These are phyloP conservation scores for Phenganax marumi DNA, from an alignment of 92 coral and sea anemone genomes.

Conservation along the genomic window DNA sequence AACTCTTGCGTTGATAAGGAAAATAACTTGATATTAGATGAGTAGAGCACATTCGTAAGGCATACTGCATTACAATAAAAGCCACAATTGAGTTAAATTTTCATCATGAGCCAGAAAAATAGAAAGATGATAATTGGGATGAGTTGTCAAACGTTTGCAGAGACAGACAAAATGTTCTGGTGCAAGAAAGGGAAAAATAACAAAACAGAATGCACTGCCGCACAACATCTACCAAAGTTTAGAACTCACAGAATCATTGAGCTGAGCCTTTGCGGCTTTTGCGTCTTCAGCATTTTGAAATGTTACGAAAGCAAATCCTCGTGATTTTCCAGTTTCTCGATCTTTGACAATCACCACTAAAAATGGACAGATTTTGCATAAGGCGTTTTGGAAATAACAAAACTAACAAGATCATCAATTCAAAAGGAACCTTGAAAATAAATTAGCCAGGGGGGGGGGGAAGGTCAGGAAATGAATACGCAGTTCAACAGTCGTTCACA, in stretches of 20 bases:
- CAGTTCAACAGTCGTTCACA: too few relatives aligned
- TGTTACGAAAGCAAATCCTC: constrained; percentile 57
- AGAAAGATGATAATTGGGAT: too few relatives aligned
- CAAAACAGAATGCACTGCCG: background rate
- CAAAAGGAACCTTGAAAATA: too few relatives aligned
- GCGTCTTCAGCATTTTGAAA: constrained; percentile 42
- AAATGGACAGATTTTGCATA: background rate
- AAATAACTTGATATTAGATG: too few relatives aligned
- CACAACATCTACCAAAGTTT: background rate
- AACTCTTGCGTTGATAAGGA: too few relatives aligned
- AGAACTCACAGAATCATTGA: constrained; percentile 40
- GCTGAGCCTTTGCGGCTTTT: constrained; percentile 14
- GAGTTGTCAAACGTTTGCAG: background rate
- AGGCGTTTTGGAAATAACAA: too few relatives aligned
- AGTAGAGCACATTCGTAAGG: too few relatives aligned
- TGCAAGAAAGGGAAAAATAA: background rate
- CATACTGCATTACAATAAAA: background rate
- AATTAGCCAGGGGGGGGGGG: too few relatives aligned
- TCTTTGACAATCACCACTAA: constrained; percentile 40
- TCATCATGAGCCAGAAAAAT: background rate
- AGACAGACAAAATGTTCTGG: background rate
- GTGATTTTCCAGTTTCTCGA: constrained; percentile 45
- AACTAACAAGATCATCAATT: too few relatives aligned
- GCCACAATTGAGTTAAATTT: background rate
- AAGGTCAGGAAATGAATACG: too few relatives aligned